These are phyloP conservation scores for Scalopus aquaticus DNA, from an alignment of 2,113 vertebrate species.

Conservation along the genomic window DNA sequence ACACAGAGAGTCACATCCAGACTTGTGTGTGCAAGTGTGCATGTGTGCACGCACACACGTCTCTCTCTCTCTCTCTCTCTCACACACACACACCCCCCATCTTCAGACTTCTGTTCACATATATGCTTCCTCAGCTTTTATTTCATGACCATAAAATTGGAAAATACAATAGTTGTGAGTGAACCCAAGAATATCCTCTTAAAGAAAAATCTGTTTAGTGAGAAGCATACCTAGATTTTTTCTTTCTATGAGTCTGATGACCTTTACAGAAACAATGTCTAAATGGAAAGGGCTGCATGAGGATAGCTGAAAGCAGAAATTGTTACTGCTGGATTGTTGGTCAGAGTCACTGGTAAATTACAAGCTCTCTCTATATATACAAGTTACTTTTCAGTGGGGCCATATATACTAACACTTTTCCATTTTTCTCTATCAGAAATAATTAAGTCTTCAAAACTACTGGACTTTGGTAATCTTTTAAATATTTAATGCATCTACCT, in stretches of 20 bases:
- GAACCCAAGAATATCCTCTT: neutral
- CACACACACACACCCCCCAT: too few species aligned
- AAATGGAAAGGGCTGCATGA: neutral
- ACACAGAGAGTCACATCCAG: neutral
- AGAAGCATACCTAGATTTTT: neutral
- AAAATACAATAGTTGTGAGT: neutral
- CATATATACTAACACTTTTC: neutral
- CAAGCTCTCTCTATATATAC: neutral
- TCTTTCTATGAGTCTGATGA: slow-evolving; percentile 7
- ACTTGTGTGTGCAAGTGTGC: too few species aligned
- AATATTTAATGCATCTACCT: neutral
- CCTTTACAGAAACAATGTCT: neutral
- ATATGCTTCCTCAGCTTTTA: neutral
- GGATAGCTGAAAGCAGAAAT: slow-evolving; percentile 12
- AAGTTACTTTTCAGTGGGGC: neutral
- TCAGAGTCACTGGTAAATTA: neutral
- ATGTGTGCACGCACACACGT: neutral
- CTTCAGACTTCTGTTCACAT: neutral
- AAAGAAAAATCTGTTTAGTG: neutral
- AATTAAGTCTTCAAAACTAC: slow-evolving; percentile 31
- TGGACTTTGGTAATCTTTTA: neutral
- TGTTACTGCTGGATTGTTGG: neutral
- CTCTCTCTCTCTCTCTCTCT: too few species aligned
- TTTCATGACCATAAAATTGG: neutral
- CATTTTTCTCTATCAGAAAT: neutral